These are phyloP conservation scores for Bombus confusus DNA, from an alignment of 1,140 invertebrate species.

Conservation along the genomic window DNA sequence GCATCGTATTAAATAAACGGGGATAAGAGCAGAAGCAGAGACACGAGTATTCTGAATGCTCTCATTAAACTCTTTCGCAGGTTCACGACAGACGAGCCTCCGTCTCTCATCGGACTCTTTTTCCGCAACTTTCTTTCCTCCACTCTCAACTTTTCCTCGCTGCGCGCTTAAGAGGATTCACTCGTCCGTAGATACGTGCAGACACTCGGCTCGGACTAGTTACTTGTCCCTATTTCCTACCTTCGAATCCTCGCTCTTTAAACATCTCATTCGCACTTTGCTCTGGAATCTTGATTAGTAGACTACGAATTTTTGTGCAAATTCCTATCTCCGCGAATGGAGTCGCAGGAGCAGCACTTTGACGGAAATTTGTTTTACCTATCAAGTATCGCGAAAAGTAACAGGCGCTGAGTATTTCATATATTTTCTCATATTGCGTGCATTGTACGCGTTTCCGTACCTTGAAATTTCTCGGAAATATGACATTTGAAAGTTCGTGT, in stretches of 20 bases:
- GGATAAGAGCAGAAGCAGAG: neutral
- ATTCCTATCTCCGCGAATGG: too few species aligned
- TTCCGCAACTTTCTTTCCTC: conserved; percentile 1
- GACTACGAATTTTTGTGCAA: too few species aligned
- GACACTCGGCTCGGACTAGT: neutral
- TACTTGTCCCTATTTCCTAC: neutral
- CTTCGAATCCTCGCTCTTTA: too few species aligned
- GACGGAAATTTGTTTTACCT: too few species aligned
- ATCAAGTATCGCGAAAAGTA: too few species aligned
- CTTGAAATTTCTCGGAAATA: too few species aligned
- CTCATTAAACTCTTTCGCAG: conserved; percentile 17
- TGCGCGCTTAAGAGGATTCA: conserved; percentile 8
- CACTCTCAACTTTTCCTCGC: conserved; percentile 8
- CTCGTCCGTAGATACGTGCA: neutral
- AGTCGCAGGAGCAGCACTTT: too few species aligned
- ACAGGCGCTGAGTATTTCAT: too few species aligned
- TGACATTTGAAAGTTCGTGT: too few species aligned
- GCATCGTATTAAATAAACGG: conserved; percentile 10
- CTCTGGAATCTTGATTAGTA: too few species aligned
- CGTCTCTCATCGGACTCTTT: neutral
- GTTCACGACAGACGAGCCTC: neutral
- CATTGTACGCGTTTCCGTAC: too few species aligned
- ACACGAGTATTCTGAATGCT: neutral
- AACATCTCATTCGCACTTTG: neutral
- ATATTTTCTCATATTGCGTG: too few species aligned